Evolutionary conservation across 2,797 vertebrate species (phyloP), one percentile per base, ranked within the genome.

Genomic region (Erpetoichthys calabaricus): DNA sequence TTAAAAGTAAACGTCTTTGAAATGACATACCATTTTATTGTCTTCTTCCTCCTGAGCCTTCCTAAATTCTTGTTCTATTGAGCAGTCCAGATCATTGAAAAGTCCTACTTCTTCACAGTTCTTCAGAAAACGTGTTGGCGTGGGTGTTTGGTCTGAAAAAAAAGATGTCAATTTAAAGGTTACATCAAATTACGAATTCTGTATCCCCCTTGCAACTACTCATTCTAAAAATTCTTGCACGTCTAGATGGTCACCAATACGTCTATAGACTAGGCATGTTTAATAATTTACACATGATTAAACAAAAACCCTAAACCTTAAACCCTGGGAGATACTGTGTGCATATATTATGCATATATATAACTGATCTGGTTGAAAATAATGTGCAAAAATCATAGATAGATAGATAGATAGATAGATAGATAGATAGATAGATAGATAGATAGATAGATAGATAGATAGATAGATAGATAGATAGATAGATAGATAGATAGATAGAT

Each of bases 51-150:
- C 96, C 77, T 97, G 94, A 59, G 87, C 92, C 77, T 94, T 98
- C 77, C 94, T 87, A 71, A 98, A 97, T 72, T 99, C 93, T 56
- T 97, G 94, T 68, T 99, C 93, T 4, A 99, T 88, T 68, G 94
- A 95, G 76, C 94, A 96, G 69, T 95, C 94, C 49, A 99, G 87
- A 62, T 98, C 96, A 4, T 83, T 97, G 79, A 99, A 98, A 72
- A 98, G 82, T 52, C 95, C 95, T 56, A 98, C 96, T 70, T 99
- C 95, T 70, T 99, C 95, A 54, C 95, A 98, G 79, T 99, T 98
- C 86, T 99, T 99, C 81, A 99, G 77, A 75, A 99, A 98, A 59
- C 95, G 90, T 0, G 95, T 98, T 9, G 95, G 95, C 3, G 95
- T 99, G 1, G 95, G 95, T 56, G 95, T 98, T 78, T 99, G 95